These are phyloP conservation scores for Mycteria americana DNA, from an alignment of 2,797 vertebrate species.

Conservation along the genomic window DNA sequence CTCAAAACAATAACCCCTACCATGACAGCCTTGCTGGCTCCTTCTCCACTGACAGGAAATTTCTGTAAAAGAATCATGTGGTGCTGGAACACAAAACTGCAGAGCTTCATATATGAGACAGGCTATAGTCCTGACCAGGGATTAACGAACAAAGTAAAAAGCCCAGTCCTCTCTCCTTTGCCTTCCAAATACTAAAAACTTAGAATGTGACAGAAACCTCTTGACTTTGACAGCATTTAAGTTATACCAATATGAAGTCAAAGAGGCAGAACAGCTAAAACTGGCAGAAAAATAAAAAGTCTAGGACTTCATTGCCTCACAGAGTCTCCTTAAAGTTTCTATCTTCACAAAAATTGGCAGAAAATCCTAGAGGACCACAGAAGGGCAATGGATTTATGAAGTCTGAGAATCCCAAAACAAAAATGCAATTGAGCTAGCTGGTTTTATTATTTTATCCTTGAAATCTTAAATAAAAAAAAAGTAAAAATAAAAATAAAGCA, in stretches of 20 bases:
- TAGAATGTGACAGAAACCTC: not conserved
- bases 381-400: not conserved
- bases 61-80: constrained; percentile 42
- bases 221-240: not conserved
- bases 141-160: not conserved
- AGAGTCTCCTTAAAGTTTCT: not conserved
- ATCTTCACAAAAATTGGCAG: not conserved
- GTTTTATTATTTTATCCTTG: not conserved
- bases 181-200: not conserved
- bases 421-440: not conserved
- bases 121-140: not conserved
- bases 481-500: not conserved
- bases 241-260: not conserved
- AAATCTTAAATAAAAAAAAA: not conserved
- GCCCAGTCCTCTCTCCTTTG: not conserved
- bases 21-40: not conserved
- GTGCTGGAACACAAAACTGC: constrained; percentile 4
- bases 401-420: not conserved
- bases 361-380: not conserved
- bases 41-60: constrained; percentile 12
- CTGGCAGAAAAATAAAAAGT: not conserved
- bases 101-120: not conserved
- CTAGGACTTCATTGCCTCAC: not conserved
- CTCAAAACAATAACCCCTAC: not conserved
- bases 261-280: not conserved